phyloP scores from a whole-genome alignment of 2,888 invertebrate species.

The Thymelicus sylvestris region DNA sequence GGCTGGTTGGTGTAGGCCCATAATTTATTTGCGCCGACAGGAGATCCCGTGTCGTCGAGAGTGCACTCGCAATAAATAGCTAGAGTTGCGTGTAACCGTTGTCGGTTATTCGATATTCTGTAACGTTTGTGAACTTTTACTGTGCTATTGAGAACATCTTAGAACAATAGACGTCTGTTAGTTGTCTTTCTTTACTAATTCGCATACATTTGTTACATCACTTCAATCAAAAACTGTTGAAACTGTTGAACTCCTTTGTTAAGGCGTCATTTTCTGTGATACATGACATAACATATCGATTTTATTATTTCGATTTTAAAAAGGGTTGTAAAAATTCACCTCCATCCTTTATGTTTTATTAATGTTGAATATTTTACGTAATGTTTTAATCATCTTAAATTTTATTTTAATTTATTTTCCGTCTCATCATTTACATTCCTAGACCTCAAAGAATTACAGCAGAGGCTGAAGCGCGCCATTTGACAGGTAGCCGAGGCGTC shows the following conservation, averaged over 20 bases:
- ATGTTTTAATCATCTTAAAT: no score
- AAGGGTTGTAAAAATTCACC: no score
- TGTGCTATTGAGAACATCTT: constrained; percentile 36
- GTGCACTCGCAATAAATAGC: constrained; percentile 66
- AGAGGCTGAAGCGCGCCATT: constrained; percentile 14
- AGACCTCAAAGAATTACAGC: not conserved
- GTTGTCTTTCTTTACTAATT: constrained; percentile 18
- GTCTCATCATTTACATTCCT: not conserved
- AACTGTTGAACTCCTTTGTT: not conserved
- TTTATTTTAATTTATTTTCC: no score
- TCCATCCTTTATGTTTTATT: no score
- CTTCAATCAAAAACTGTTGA: not conserved
- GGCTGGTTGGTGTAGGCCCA: constrained; percentile 55
- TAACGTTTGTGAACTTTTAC: constrained; percentile 61
- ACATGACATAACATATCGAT: no score
- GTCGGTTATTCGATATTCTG: constrained; percentile 65
- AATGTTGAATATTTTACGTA: no score
- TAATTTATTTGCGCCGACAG: constrained; percentile 68
- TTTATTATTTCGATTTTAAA: no score
- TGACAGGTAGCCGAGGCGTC: constrained; percentile 1
- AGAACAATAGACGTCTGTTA: constrained; percentile 39
- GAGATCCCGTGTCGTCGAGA: constrained; percentile 65
- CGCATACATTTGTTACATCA: constrained; percentile 1
- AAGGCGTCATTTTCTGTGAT: not conserved
- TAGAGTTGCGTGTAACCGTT: constrained; percentile 60